Evolutionary conservation across 2,113 vertebrate genomes (phyloP), one percentile per base, ranked within the genome.

Genomic region (Bubo scandiacus): DNA sequence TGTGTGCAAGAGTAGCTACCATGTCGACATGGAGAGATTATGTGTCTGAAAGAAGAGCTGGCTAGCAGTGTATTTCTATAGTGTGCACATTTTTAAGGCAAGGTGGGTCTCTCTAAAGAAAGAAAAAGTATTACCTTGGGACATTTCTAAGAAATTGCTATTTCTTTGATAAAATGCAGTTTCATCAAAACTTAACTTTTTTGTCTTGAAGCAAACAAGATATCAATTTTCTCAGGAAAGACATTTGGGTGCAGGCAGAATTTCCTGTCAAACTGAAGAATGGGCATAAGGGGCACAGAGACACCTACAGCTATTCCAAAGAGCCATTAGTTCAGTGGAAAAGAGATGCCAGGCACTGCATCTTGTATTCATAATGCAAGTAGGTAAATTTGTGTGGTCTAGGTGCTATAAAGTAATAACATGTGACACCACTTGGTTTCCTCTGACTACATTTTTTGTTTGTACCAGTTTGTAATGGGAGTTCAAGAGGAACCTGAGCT

Each of bases 121-220:
- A 68, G 43, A 82, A 94, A 88, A 88, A 65, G 4, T 65, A 68
- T 68, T 92, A 80, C 62, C 43, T 49, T 72, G 45, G 71, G 49
- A 82, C 34, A 77, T 86, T 92, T 85, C 52, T 82, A 85, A 88
- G 43, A 93, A 94, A 95, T 82, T 72, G 32, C 12, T 18, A 91
- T 84, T 77, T 77, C 34, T 84, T 78, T 87, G 59, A 87, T 55
- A 63, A 74, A 95, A 89, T 32, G 45, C 32, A 34, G 21, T 79
- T 74, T 74, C 55, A 67, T 74, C 51, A 61, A 71, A 83, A 52
- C 26, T 1, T 82, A 21, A 49, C 23, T 47, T 68, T 21, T 43
- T 51, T 32, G 42, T 29, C 47, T 72, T 67, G 54, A 59, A 81
- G 59, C 12, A 75, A 75, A 79, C 11, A 30, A 89, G 23, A 7